phyloP scores from a whole-genome alignment of 2,888 invertebrate genomes.

The Trisateles emortualis region DNA sequence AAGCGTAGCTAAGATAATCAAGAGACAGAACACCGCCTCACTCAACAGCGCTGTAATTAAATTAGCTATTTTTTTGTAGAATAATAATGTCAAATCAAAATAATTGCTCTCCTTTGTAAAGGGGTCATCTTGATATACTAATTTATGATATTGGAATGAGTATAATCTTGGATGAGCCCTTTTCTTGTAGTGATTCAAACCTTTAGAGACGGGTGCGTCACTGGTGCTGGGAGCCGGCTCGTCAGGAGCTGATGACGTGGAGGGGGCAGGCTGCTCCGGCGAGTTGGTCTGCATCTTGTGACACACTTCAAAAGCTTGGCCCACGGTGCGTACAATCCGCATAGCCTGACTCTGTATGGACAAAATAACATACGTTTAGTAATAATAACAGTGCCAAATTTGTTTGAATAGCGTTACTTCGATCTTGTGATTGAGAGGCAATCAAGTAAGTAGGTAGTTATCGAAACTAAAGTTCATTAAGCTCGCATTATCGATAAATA shows the following conservation, averaged over 20 bases:
- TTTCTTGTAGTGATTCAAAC: conserved; percentile 53
- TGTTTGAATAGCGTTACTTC: neutral
- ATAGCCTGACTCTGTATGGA: conserved; percentile 97
- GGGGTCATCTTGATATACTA: conserved; percentile 18
- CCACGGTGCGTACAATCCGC: conserved; percentile 99
- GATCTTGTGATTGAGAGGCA: conserved; percentile 17
- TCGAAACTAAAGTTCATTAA: conserved; percentile 9
- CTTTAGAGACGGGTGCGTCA: conserved; percentile 68
- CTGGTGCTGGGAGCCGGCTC: conserved; percentile 60
- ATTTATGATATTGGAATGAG: neutral
- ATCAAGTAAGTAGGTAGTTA: conserved; percentile 19
- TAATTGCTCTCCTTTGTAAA: conserved; percentile 19
- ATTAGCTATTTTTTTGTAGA: conserved; percentile 18
- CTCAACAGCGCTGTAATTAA: conserved; percentile 17
- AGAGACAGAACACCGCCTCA: conserved; percentile 8
- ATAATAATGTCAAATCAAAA: conserved; percentile 15
- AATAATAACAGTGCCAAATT: neutral
- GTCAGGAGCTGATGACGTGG: conserved; percentile 73
- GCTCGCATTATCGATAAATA: conserved; percentile 13
- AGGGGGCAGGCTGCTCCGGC: conserved; percentile 71
- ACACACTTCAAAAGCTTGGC: conserved; percentile 99
- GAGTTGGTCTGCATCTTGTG: conserved; percentile 95
- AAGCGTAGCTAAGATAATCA: conserved; percentile 9
- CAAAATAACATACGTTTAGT: too few species aligned
- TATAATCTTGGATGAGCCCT: conserved; percentile 13